A percentile compares a stretch with the other conserved stretches of the same genome.
Conservation (phyloP, 1,140 invertebrate species). For the Riptortus pedestris region DNA sequence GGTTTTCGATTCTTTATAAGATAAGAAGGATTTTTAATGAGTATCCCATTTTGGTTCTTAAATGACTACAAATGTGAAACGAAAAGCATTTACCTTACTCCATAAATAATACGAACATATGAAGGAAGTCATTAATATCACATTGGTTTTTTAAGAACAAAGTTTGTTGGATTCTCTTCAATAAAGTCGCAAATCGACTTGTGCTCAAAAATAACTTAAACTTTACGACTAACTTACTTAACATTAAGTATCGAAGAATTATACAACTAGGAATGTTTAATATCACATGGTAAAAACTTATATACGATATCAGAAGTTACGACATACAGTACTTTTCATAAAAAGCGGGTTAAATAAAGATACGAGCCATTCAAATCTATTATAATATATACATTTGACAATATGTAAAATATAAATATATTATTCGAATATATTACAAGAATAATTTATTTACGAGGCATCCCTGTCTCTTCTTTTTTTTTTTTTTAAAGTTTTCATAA, state of each 20-base stretch:
- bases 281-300: conserved; percentile 20
- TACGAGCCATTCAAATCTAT: conserved; percentile 2
- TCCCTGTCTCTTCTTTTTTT: conserved; percentile 15
- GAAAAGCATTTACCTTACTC: not conserved
- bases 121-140: not conserved
- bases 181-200: not conserved
- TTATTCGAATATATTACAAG: conserved; percentile 25
- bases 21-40: no score
- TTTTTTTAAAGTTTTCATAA: conserved; percentile 4
- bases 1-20: no score
- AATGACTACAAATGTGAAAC: no score
- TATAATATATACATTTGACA: conserved; percentile 7
- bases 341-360: not conserved
- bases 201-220: not conserved
- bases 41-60: no score
- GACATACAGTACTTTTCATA: not conserved
- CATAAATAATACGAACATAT: not conserved
- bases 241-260: conserved; percentile 3
- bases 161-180: not conserved
- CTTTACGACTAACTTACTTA: not conserved
- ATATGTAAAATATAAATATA: conserved; percentile 27
- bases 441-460: conserved; percentile 25
- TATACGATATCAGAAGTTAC: conserved; percentile 2
- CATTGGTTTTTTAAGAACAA: not conserved
- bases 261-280: conserved; percentile 14